Evolutionary conservation across 2,888 invertebrate species (phyloP).

Genomic region (Drosophila ustulata): DNA sequence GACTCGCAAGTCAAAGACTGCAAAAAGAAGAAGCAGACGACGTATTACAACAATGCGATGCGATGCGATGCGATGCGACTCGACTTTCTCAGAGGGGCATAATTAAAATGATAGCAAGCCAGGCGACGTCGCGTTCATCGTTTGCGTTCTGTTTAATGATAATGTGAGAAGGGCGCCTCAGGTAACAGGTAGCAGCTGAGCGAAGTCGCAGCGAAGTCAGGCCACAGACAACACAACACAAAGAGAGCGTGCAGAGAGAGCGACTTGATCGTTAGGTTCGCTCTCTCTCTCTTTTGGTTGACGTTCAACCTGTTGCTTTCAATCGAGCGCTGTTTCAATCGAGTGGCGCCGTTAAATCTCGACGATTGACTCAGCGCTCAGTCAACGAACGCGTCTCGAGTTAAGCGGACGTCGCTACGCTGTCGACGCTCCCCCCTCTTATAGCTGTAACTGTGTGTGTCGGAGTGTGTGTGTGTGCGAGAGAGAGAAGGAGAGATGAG

Average conservation of each 20-base stretch:
- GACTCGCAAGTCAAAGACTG: conserved; percentile 16
- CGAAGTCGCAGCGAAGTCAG: conserved; percentile 2
- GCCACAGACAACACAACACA: not conserved
- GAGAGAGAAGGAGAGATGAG: conserved; percentile 27
- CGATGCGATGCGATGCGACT: conserved; percentile 49
- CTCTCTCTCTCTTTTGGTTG: conserved; percentile 9
- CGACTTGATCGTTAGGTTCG: conserved; percentile 8
- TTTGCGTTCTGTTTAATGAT: conserved; percentile 69
- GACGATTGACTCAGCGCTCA: conserved; percentile 64
- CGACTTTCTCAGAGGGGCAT: conserved; percentile 68
- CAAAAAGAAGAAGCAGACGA: conserved; percentile 16
- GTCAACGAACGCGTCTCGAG: conserved; percentile 79
- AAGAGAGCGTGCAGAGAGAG: too few species aligned
- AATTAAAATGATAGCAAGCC: conserved; percentile 73
- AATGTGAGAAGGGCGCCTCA: conserved; percentile 76
- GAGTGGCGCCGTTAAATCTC: conserved; percentile 61
- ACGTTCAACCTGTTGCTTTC: conserved; percentile 68
- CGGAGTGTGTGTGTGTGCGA: conserved; percentile 8
- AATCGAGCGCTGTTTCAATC: conserved; percentile 61
- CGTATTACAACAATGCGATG: conserved; percentile 38
- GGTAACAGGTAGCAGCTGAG: conserved; percentile 53
- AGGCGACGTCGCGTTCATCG: conserved; percentile 60
- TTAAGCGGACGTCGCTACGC: conserved; percentile 65
- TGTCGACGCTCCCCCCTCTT: conserved; percentile 24
- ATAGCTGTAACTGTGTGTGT: not conserved